Evolutionary conservation across 92 coral and sea anemone species (phyloP).

Genomic region (Pocillopora grandis): DNA sequence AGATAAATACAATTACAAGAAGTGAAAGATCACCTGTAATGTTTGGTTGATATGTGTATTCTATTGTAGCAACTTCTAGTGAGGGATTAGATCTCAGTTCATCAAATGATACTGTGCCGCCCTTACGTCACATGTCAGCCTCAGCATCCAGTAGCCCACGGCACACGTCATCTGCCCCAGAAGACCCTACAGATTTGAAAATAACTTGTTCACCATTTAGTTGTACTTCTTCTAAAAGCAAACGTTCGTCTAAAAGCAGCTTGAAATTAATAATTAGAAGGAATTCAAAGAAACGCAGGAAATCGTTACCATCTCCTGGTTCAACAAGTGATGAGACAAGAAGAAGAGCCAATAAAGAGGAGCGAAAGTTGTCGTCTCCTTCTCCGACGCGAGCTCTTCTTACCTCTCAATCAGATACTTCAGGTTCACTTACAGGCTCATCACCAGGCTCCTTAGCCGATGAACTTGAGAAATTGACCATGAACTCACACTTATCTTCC

Average conservation of each 20-base stretch:
- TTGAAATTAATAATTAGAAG: constrained; percentile 81
- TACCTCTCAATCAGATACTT: constrained; percentile 76
- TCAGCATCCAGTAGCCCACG: constrained; percentile 94
- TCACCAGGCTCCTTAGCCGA: constrained; percentile 87
- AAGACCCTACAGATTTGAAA: constrained; percentile 52
- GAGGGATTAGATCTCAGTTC: constrained; percentile 74
- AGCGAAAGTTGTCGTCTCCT: constrained; percentile 83
- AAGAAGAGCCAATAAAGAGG: constrained; percentile 56
- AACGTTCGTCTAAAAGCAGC: constrained; percentile 82
- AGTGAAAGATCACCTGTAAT: not conserved
- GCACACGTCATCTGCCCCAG: constrained; percentile 70
- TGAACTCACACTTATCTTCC: constrained; percentile 61
- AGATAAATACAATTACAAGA: not conserved
- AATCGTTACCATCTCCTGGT: constrained; percentile 77
- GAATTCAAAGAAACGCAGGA: constrained; percentile 91
- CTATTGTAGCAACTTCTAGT: constrained; percentile 31
- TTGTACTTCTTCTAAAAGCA: constrained; percentile 82
- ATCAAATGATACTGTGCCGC: constrained; percentile 59
- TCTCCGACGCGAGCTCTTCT: constrained; percentile 64
- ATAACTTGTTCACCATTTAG: constrained; percentile 86
- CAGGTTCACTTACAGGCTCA: constrained; percentile 81
- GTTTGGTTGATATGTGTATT: constrained; percentile 20
- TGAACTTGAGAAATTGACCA: constrained; percentile 82
- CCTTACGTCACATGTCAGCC: constrained; percentile 71
- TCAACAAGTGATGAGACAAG: constrained; percentile 53